Conservation (phyloP, 2,797 vertebrate genomes). For the Macrochelys suwanniensis region DNA sequence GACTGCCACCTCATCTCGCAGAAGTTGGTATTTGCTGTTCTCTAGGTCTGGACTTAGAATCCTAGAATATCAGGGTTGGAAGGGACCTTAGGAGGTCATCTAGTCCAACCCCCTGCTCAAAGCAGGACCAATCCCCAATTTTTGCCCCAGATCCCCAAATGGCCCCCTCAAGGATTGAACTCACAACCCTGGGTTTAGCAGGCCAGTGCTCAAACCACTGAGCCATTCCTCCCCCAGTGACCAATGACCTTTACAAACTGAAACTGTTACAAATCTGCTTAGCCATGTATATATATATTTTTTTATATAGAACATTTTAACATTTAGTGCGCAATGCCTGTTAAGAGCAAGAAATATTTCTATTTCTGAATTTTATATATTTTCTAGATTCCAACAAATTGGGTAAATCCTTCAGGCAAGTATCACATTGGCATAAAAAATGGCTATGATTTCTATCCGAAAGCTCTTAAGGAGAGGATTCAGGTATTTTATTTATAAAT, state of each 20-base stretch:
- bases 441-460: slow-evolving; percentile 98
- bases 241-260: background rate
- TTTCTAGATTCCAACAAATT: slow-evolving; percentile 88
- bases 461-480: slow-evolving; percentile 97
- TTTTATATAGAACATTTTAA: rapidly evolving
- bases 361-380: slow-evolving; percentile 37
- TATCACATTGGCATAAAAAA: slow-evolving; percentile 98
- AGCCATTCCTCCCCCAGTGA: no score
- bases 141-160: no score
- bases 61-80: no score
- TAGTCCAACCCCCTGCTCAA: no score
- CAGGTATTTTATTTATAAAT: slow-evolving; percentile 84
- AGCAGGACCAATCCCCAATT: no score
- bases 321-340: background rate
- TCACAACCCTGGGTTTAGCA: no score
- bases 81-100: no score
- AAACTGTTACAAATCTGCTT: background rate
- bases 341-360: background rate
- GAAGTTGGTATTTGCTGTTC: background rate
- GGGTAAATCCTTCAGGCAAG: slow-evolving; percentile 95
- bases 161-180: no score
- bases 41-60: background rate
- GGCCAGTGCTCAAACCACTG: no score
- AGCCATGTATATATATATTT: background rate
- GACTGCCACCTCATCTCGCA: background rate